Conservation (phyloP, 2,113 vertebrate genomes). For the Tachysurus fulvidraco region DNA sequence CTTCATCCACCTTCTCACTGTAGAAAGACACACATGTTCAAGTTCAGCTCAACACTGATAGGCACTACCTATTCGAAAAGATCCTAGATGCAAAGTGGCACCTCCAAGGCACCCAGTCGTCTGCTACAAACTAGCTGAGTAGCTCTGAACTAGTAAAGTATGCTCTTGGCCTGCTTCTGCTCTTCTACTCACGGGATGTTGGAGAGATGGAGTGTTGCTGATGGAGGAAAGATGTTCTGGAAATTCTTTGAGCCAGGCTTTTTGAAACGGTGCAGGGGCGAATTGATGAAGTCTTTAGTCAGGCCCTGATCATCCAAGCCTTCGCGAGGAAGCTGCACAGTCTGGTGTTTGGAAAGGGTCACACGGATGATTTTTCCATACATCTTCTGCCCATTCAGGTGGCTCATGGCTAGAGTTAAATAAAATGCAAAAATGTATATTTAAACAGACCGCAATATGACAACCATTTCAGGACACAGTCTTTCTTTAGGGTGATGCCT, state of each 20-base stretch:
- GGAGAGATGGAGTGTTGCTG: constrained; percentile 94
- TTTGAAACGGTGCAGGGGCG: constrained; percentile 96
- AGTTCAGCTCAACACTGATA: neutral
- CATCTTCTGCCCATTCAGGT: constrained; percentile 98
- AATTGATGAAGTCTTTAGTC: constrained; percentile 97
- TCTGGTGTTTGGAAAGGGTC: constrained; percentile 95
- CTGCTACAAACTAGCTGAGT: neutral
- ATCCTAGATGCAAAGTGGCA: neutral
- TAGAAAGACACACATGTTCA: constrained; percentile 40
- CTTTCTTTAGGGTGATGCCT: neutral
- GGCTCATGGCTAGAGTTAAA: constrained; percentile 86
- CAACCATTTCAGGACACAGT: neutral
- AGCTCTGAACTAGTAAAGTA: neutral
- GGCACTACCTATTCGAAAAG: neutral
- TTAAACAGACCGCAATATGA: neutral
- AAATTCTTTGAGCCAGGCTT: constrained; percentile 98
- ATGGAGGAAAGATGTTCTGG: constrained; percentile 98
- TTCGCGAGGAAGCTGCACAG: constrained; percentile 94
- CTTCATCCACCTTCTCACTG: constrained; percentile 91
- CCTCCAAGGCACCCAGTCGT: neutral
- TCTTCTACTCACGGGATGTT: constrained; percentile 88
- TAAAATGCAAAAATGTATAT: neutral
- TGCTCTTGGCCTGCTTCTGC: neutral
- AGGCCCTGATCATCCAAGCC: constrained; percentile 96
- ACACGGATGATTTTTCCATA: constrained; percentile 98